phyloP scores from a whole-genome alignment of 2,888 invertebrate species.

The Stegana nigrithorax region DNA sequence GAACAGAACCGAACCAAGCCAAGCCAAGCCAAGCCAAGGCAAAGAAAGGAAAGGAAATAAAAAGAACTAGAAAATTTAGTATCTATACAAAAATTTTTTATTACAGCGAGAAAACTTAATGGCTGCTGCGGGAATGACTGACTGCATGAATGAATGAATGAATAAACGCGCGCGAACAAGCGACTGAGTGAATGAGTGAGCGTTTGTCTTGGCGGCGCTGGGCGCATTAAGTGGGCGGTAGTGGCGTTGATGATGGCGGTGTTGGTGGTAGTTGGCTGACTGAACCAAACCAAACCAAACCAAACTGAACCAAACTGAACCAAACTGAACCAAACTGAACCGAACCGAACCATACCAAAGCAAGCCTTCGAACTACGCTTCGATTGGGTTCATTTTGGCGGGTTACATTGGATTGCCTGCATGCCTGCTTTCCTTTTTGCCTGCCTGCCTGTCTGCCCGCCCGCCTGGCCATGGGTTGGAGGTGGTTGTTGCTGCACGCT shows the following conservation, averaged over 20 bases:
- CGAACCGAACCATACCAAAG: no score
- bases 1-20: no score
- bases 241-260: not conserved
- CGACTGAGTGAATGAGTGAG: not conserved
- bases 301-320: no score
- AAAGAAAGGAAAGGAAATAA: slow-evolving; percentile 33
- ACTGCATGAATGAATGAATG: not conserved
- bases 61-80: slow-evolving; percentile 61
- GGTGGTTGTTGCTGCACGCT: not conserved
- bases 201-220: not conserved
- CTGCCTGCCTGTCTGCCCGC: not conserved
- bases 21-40: slow-evolving; percentile 31
- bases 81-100: slow-evolving; percentile 65
- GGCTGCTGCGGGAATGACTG: slow-evolving; percentile 50
- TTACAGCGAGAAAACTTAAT: slow-evolving; percentile 66
- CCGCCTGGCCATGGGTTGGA: not conserved
- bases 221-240: not conserved
- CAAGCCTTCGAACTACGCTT: no score
- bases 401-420: slow-evolving; percentile 17
- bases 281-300: no score
- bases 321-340: no score
- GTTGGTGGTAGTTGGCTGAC: no score
- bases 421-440: not conserved
- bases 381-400: slow-evolving; percentile 10
- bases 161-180: no score